These are phyloP conservation scores for Telmatochromis brachygnathus DNA, from an alignment of 2,113 vertebrate genomes.

Conservation along the genomic window DNA sequence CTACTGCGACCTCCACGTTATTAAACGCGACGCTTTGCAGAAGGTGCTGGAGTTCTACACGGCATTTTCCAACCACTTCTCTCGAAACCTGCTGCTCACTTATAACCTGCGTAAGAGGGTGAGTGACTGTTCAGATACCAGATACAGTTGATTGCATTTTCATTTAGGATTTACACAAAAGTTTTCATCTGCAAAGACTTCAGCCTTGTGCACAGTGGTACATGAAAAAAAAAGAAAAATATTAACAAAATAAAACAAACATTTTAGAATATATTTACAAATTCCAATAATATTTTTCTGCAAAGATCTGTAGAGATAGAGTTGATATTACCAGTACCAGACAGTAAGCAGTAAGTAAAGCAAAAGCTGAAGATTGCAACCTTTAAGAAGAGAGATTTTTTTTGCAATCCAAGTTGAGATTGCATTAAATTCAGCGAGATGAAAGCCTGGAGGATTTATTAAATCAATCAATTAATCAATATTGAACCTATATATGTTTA, in stretches of 20 bases:
- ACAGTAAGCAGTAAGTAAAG: neutral
- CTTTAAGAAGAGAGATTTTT: neutral
- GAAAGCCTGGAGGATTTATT: neutral
- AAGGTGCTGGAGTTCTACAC: conserved; percentile 99
- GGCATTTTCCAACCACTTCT: conserved; percentile 96
- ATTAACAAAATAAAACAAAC: neutral
- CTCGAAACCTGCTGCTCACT: conserved; percentile 93
- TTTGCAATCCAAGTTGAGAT: neutral
- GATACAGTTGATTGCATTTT: neutral
- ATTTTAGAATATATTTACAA: neutral
- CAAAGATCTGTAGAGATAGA: accelerated
- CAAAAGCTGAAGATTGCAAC: neutral
- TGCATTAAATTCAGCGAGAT: neutral
- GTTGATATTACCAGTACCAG: neutral
- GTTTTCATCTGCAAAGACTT: neutral
- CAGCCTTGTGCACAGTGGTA: neutral
- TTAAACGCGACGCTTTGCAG: conserved; percentile 94
- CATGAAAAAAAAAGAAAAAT: neutral
- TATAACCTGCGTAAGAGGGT: conserved; percentile 98
- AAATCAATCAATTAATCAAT: neutral
- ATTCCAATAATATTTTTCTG: neutral
- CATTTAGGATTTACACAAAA: neutral
- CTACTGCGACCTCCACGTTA: conserved; percentile 97
- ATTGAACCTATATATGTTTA: neutral
- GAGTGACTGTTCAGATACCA: conserved; percentile 12